Percentiles rank a stretch among this genome's conserved stretches.
Evolutionary conservation across 2,888 invertebrate genomes (phyloP).

Genomic region (Hecatera dysodea): DNA sequence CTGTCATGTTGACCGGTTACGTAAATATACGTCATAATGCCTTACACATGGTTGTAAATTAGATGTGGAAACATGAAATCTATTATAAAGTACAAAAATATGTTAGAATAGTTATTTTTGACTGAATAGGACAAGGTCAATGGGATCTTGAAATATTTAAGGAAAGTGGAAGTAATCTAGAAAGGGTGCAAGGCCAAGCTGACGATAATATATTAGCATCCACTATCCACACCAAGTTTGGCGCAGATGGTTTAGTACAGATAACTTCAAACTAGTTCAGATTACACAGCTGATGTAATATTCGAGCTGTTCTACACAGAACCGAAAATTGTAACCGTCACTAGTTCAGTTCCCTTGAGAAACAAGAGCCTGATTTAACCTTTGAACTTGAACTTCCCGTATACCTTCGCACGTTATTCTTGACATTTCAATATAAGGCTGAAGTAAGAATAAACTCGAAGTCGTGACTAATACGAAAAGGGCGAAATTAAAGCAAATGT

Average conservation of each 20-base stretch:
- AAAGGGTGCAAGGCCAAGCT: not conserved
- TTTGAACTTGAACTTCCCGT: constrained; percentile 9
- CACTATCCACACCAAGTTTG: not conserved
- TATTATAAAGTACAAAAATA: not conserved
- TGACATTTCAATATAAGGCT: constrained; percentile 15
- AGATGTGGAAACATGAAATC: constrained; percentile 11
- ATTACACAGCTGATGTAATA: not conserved
- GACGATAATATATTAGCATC: not conserved
- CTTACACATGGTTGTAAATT: constrained; percentile 35
- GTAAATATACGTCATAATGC: constrained; percentile 42
- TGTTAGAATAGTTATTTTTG: not conserved
- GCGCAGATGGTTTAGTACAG: not conserved
- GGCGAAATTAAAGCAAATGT: constrained; percentile 16
- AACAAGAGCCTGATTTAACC: not conserved
- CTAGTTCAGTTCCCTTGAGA: not conserved
- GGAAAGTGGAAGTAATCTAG: not conserved
- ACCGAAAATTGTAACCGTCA: not conserved
- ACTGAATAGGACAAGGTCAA: not conserved
- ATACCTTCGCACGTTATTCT: constrained; percentile 9
- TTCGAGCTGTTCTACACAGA: not conserved
- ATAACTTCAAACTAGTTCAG: not conserved
- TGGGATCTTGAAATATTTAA: not conserved
- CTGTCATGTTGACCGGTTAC: constrained; percentile 47
- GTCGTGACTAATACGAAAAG: constrained; percentile 16
- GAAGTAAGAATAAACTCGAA: constrained; percentile 16